Percentiles rank a stretch among this genome's conserved stretches.
These are phyloP conservation scores for Heliconius eleuchia DNA, from an alignment of 1,140 invertebrate genomes.

Conservation along the genomic window DNA sequence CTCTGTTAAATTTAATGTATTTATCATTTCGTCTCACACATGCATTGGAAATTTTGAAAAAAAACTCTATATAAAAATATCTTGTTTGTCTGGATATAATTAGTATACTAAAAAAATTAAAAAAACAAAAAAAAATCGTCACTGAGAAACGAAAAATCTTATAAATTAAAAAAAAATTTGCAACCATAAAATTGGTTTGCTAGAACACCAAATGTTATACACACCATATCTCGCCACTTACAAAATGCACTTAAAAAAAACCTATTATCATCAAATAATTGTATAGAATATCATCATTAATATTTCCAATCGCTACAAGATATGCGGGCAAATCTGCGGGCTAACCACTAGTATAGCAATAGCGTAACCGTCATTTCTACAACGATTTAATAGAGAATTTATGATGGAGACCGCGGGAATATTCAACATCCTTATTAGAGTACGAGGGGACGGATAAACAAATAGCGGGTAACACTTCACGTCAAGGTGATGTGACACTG, in stretches of 20 bases:
- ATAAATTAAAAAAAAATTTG: too few species aligned
- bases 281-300: neutral
- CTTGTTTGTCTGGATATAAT: too few species aligned
- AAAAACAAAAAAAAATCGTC: too few species aligned
- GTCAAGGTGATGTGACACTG: slow-evolving; percentile 61
- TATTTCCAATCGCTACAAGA: neutral
- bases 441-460: slow-evolving; percentile 62
- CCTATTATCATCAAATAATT: neutral
- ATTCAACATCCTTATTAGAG: slow-evolving; percentile 65
- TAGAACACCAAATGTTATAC: too few species aligned
- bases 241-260: neutral
- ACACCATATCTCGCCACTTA: neutral
- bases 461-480: slow-evolving; percentile 69
- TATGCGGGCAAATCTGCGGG: slow-evolving; percentile 11
- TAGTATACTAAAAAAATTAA: too few species aligned
- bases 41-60: too few species aligned
- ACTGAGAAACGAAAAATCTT: too few species aligned
- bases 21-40: too few species aligned
- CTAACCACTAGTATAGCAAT: neutral
- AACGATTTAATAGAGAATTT: slow-evolving; percentile 33
- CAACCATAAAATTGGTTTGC: too few species aligned
- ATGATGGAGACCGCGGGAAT: slow-evolving; percentile 41
- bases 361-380: slow-evolving; percentile 12
- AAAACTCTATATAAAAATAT: too few species aligned
- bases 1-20: too few species aligned